phyloP scores from a whole-genome alignment of 2,888 invertebrate genomes.

The Myopa testacea region DNA sequence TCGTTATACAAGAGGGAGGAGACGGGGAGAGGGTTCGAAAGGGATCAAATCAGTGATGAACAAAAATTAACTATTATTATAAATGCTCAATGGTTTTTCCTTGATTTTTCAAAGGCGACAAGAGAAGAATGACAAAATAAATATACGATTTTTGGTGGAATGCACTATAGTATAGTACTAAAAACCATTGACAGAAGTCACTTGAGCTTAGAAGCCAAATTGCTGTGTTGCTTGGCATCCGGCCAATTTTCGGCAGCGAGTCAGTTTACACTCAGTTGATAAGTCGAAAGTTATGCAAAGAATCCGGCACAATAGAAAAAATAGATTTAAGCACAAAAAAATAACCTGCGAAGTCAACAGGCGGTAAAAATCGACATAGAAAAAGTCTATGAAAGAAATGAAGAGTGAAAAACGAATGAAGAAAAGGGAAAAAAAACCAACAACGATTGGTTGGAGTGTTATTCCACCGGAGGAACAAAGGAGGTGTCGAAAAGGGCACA shows the following conservation, averaged over 20 bases:
- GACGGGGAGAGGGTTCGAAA: too few species aligned
- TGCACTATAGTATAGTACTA: neutral
- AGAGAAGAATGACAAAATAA: too few species aligned
- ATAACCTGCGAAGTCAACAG: slow-evolving; percentile 2
- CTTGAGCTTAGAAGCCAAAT: neutral
- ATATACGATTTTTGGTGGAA: neutral
- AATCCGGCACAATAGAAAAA: too few species aligned
- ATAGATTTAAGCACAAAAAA: too few species aligned
- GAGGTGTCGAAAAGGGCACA: neutral
- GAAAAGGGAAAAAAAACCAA: neutral
- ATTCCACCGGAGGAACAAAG: neutral
- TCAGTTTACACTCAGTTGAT: slow-evolving; percentile 14
- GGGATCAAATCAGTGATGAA: too few species aligned
- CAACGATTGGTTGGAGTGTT: neutral
- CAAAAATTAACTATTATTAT: too few species aligned
- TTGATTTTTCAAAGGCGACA: too few species aligned
- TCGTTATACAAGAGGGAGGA: neutral
- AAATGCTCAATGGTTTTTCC: too few species aligned
- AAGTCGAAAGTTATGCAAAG: slow-evolving; percentile 31
- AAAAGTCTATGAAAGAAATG: neutral
- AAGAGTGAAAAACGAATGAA: slow-evolving; percentile 6
- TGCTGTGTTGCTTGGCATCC: slow-evolving; percentile 28
- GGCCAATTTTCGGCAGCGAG: slow-evolving; percentile 18
- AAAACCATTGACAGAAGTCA: too few species aligned
- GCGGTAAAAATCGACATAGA: neutral